phyloP scores from a whole-genome alignment of 2,888 invertebrate genomes.

The Diogma glabrata region DNA sequence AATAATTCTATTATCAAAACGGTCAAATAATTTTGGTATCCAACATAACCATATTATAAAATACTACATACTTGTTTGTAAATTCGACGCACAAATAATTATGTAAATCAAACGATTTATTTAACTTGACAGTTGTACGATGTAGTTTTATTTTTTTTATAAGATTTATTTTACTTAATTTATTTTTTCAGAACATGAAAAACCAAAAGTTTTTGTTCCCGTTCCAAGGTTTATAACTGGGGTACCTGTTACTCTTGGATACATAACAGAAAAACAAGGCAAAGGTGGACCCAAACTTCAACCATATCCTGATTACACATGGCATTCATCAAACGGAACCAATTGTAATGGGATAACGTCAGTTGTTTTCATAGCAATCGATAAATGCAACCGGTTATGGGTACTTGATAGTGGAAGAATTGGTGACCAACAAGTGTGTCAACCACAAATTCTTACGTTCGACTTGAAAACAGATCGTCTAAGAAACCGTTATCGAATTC shows the following conservation, averaged over 20 bases:
- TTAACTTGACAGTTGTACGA: no score
- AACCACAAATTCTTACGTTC: slow-evolving; percentile 62
- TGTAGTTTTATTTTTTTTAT: no score
- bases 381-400: slow-evolving; percentile 53
- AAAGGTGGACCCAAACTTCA: slow-evolving; percentile 40
- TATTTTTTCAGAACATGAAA: no score
- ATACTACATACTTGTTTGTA: no score
- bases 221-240: slow-evolving; percentile 61
- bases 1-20: no score
- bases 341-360: slow-evolving; percentile 59
- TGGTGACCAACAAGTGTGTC: slow-evolving; percentile 47
- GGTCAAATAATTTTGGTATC: no score
- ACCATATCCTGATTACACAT: slow-evolving; percentile 54
- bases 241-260: slow-evolving; percentile 59
- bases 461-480: slow-evolving; percentile 49
- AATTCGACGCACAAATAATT: no score
- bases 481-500: slow-evolving; percentile 33
- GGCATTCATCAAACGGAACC: slow-evolving; percentile 44
- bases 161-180: no score
- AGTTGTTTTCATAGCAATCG: slow-evolving; percentile 59
- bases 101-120: no score
- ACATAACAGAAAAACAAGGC: slow-evolving; percentile 37
- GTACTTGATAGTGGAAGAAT: slow-evolving; percentile 51
- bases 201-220: slow-evolving; percentile 51
- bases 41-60: no score